Conservation (phyloP, 2,888 invertebrate genomes). For the Pycnomerus fuliginosus region DNA sequence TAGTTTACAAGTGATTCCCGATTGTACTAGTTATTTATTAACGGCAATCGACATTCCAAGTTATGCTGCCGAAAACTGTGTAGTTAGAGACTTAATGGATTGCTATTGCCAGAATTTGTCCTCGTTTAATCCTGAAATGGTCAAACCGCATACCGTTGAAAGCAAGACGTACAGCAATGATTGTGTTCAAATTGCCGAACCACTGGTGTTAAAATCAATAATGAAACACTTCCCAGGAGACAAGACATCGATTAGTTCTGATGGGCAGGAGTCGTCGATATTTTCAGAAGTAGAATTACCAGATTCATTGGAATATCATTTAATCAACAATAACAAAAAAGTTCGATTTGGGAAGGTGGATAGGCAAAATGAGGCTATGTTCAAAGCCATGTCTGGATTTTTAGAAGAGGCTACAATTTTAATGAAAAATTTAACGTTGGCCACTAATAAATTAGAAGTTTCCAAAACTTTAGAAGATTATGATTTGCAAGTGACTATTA, state of each 20-base stretch:
- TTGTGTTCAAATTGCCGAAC: slow-evolving; percentile 32
- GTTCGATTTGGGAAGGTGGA: slow-evolving; percentile 35
- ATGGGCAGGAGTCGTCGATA: no score
- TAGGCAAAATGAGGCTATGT: slow-evolving; percentile 38
- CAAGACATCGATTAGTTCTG: no score
- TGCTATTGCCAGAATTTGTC: slow-evolving; percentile 27
- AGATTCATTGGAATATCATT: slow-evolving; percentile 42
- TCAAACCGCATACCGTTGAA: slow-evolving; percentile 22
- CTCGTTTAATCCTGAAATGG: slow-evolving; percentile 25
- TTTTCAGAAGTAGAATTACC: slow-evolving; percentile 21
- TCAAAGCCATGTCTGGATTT: slow-evolving; percentile 50
- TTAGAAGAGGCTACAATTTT: slow-evolving; percentile 51
- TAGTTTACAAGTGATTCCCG: no score
- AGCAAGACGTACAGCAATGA: slow-evolving; percentile 24
- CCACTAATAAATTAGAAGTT: slow-evolving; percentile 35
- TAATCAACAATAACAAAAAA: slow-evolving; percentile 35
- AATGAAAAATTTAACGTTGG: slow-evolving; percentile 45
- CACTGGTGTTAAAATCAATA: slow-evolving; percentile 42
- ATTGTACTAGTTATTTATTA: no score
- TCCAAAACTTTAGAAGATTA: slow-evolving; percentile 28
- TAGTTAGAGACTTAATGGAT: no score
- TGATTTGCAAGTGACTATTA: slow-evolving; percentile 45
- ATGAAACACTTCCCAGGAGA: slow-evolving; percentile 28
- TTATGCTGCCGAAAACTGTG: background rate
- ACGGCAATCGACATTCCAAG: background rate